Evolutionary conservation across 2,113 vertebrate species (phyloP), one percentile per base, ranked within the genome.

Genomic region (Clinocottus analis): DNA sequence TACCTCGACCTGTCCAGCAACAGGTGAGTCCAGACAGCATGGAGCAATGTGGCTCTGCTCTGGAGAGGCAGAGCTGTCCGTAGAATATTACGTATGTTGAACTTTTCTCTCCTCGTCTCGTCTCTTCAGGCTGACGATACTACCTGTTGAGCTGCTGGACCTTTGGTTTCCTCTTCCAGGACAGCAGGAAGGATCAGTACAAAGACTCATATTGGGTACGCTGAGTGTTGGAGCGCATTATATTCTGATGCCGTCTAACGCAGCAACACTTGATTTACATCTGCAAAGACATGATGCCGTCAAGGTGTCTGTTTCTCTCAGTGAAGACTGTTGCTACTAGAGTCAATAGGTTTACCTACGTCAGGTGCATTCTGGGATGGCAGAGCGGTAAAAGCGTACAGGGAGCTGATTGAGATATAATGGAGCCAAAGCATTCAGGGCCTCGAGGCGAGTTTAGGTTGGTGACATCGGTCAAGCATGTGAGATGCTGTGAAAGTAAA

Each of bases 1-100:
- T 98, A 96, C 80, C 91, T 99, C 33, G 97, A 99, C 78, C 80
- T 99, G 47, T 99, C 97, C 56, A 97, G 98, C 91, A 99, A 99
- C 86, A 96, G 95, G 89, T 95, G 95, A 33, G 80, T 76, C 60
- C 63, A 66, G 17, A 31, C 68, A 29, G 16, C 21, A 23, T 25
- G 45, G 1, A 49, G 27, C 7, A 25, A 11, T 17, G 2, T 14
- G 2, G 49, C 5, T 5, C 2, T n/a, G n/a, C 2, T 17, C 23
- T 29, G 5, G 25, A 16, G 45, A 25, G 11, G 45, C 8, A 66
- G 27, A 65, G n/a, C 13, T 59, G 41, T 49, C 27, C 21, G 35
- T 62, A 53, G 1, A 11, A 29, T 23, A 19, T 10, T 3, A 64
- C 3, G 69, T 29, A n/a, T 41, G 13, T 25, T 82, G 9, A 49